Evolutionary conservation across 2,113 vertebrate species (phyloP).

Genomic region (Hemichromis elongatus): DNA sequence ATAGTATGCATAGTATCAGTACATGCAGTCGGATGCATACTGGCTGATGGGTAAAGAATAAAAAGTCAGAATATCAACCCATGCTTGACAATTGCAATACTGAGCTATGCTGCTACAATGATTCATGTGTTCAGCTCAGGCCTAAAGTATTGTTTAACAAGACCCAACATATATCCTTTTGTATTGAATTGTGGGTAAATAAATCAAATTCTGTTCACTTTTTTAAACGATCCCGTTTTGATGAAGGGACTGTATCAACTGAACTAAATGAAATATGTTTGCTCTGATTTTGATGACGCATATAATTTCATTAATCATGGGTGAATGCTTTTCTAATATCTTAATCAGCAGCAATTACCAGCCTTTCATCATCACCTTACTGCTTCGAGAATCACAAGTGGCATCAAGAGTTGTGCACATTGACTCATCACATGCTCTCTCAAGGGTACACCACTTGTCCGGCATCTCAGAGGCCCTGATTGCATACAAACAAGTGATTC

Average conservation of each 20-base stretch:
- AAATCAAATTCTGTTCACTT: constrained; percentile 2
- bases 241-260: constrained; percentile 36
- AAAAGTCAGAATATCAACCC: neutral
- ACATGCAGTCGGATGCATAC: neutral
- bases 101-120: neutral
- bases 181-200: neutral
- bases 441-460: constrained; percentile 27
- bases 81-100: neutral
- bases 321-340: constrained; percentile 58
- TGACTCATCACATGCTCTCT: constrained; percentile 15
- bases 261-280: constrained; percentile 50
- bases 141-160: neutral
- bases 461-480: constrained; percentile 12
- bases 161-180: neutral
- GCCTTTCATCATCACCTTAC: constrained; percentile 48
- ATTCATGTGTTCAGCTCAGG: neutral
- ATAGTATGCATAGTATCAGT: neutral
- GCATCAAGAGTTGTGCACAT: constrained; percentile 36
- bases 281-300: constrained; percentile 49
- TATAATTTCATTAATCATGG: constrained; percentile 62
- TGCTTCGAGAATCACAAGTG: constrained; percentile 49
- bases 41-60: neutral
- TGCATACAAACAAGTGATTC: constrained; percentile 32
- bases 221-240: constrained; percentile 12
- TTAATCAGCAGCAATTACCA: constrained; percentile 64